These are phyloP conservation scores for Sinentomon sp. DNA, from an alignment of 2,888 invertebrate genomes.

Conservation along the genomic window DNA sequence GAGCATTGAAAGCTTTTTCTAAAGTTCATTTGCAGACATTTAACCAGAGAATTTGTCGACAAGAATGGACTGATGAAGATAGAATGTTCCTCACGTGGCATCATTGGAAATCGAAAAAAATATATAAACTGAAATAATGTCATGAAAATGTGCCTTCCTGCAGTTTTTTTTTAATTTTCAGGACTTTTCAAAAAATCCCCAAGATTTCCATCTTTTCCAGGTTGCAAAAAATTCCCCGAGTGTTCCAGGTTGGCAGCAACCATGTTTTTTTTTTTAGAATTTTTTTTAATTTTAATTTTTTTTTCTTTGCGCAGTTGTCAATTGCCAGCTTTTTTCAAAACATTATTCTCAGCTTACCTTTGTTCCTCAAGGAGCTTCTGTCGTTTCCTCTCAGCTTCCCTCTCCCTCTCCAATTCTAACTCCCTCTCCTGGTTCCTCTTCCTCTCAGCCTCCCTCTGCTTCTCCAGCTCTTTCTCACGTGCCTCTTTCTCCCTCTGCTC, in stretches of 20 bases:
- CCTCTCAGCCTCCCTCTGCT: slow-evolving; percentile 14
- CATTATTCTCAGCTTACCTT: slow-evolving; percentile 8
- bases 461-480: not conserved
- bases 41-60: no score
- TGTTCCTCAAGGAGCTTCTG: not conserved
- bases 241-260: no score
- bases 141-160: not conserved
- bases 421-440: slow-evolving; percentile 22
- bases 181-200: not conserved
- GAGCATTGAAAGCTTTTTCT: no score
- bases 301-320: slow-evolving; percentile 5
- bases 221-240: no score
- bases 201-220: no score
- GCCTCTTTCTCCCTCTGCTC: not conserved
- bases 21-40: no score
- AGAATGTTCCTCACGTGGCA: no score
- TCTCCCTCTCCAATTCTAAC: slow-evolving; percentile 27
- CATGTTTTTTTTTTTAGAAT: slow-evolving; percentile 7
- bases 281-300: slow-evolving; percentile 6
- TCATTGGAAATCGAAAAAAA: no score
- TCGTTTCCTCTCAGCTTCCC: slow-evolving; percentile 25
- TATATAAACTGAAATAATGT: no score
- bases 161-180: not conserved
- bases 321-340: slow-evolving; percentile 8
- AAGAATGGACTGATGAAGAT: no score